Evolutionary conservation across 2,113 vertebrate species (phyloP).

Genomic region (Paralichthys olivaceus): DNA sequence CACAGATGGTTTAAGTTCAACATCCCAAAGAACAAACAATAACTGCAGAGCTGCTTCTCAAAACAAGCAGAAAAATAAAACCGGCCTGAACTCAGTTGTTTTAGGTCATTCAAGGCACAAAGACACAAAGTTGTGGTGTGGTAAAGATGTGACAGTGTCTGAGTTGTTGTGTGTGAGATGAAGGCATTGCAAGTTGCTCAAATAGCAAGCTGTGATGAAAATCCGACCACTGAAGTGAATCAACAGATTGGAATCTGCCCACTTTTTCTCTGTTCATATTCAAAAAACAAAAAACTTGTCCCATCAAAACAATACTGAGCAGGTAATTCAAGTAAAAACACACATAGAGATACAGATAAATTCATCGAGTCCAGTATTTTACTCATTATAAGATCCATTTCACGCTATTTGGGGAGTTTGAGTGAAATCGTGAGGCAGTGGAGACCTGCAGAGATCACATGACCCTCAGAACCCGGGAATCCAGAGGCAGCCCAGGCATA

Average conservation of each 20-base stretch:
- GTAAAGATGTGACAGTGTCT: too few species aligned
- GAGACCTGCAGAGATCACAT: slow-evolving; percentile 17
- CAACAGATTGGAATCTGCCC: background rate
- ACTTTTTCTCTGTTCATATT: background rate
- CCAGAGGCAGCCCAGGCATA: slow-evolving; percentile 19
- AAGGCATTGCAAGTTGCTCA: slow-evolving; percentile 12
- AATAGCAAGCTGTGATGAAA: slow-evolving; percentile 33
- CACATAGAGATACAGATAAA: slow-evolving; percentile 2
- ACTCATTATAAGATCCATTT: slow-evolving; percentile 33
- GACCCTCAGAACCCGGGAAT: slow-evolving; percentile 27
- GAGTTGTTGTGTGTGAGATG: too few species aligned
- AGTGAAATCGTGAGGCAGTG: slow-evolving; percentile 9
- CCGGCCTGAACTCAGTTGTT: background rate
- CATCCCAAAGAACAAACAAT: slow-evolving; percentile 5
- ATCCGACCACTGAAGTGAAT: slow-evolving; percentile 3
- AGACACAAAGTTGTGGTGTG: background rate
- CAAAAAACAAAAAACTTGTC: background rate
- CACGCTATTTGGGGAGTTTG: slow-evolving; percentile 6
- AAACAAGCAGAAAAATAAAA: slow-evolving; percentile 13
- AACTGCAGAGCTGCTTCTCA: background rate
- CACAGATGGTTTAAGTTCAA: slow-evolving; percentile 21
- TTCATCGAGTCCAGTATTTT: background rate
- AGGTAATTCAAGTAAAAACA: slow-evolving; percentile 68
- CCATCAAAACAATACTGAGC: slow-evolving; percentile 65
- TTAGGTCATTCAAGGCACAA: background rate